Conservation (phyloP, 2,888 invertebrate genomes). For the Oxycera nigricornis region DNA sequence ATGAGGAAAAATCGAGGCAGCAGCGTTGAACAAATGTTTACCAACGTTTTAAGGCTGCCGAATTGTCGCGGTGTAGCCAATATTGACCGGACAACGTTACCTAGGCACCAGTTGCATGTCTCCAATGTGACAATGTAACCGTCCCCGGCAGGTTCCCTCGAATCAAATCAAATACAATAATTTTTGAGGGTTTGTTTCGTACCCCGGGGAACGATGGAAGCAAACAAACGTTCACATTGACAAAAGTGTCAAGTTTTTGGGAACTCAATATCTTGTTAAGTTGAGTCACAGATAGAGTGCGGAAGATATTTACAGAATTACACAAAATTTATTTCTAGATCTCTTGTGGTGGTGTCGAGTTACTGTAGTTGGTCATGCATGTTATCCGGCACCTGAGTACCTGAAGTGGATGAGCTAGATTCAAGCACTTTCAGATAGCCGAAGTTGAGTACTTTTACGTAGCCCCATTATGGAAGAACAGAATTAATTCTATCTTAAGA, state of each 20-base stretch:
- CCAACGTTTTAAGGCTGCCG: conserved; percentile 38
- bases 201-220: neutral
- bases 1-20: neutral
- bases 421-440: too few relatives aligned
- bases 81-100: neutral
- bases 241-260: neutral
- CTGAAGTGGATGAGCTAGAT: too few relatives aligned
- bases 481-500: neutral
- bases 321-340: neutral
- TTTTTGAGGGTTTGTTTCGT: neutral
- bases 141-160: conserved; percentile 8
- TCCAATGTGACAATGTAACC: conserved; percentile 19
- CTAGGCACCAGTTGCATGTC: neutral
- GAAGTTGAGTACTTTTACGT: too few relatives aligned
- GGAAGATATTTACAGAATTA: neutral
- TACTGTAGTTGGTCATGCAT: neutral
- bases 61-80: conserved; percentile 7
- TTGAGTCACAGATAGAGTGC: neutral
- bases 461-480: too few relatives aligned
- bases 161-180: conserved; percentile 32
- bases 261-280: neutral
- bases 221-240: conserved; percentile 18
- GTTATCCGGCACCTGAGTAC: too few relatives aligned
- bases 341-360: neutral
- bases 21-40: conserved; percentile 29